Evolutionary conservation across 2,888 invertebrate genomes (phyloP).

Genomic region (Drosophila imparisetae): DNA sequence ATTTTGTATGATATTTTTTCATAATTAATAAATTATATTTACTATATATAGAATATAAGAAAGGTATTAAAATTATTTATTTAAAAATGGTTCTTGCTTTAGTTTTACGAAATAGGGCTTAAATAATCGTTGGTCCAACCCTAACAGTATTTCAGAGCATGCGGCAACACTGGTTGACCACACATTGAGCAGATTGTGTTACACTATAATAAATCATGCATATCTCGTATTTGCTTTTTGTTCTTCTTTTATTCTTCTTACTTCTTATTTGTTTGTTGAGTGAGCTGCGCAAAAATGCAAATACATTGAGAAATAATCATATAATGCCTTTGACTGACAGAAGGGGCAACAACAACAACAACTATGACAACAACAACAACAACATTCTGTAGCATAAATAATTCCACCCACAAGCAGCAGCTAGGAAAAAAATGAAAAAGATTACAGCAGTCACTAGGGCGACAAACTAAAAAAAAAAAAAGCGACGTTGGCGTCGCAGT

Average conservation of each 20-base stretch:
- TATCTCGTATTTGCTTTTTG: conserved; percentile 26
- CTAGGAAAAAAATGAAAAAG: conserved; percentile 65
- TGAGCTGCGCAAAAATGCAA: conserved; percentile 61
- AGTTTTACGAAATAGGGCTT: background rate
- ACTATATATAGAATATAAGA: background rate
- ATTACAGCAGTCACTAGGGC: conserved; percentile 82
- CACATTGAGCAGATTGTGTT: conserved; percentile 20
- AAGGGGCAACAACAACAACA: conserved; percentile 29
- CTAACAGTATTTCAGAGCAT: background rate
- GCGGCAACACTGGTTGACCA: background rate
- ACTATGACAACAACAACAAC: conserved; percentile 40
- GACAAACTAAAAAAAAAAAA: conserved; percentile 63
- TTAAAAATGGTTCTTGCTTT: background rate
- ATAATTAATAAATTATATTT: background rate
- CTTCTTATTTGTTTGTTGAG: conserved; percentile 22
- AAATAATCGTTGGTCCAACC: background rate
- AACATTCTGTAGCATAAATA: conserved; percentile 77
- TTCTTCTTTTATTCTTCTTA: background rate
- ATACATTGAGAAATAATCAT: conserved; percentile 76
- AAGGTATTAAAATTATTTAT: background rate
- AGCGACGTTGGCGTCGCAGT: conserved; percentile 4
- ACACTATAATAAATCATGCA: conserved; percentile 52
- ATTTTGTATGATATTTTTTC: background rate
- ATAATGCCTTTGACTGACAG: conserved; percentile 52
- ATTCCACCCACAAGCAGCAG: conserved; percentile 75